Base-by-base conservation (phyloP, 2,888 invertebrate species). In the Nomada fabriciana region DNA sequence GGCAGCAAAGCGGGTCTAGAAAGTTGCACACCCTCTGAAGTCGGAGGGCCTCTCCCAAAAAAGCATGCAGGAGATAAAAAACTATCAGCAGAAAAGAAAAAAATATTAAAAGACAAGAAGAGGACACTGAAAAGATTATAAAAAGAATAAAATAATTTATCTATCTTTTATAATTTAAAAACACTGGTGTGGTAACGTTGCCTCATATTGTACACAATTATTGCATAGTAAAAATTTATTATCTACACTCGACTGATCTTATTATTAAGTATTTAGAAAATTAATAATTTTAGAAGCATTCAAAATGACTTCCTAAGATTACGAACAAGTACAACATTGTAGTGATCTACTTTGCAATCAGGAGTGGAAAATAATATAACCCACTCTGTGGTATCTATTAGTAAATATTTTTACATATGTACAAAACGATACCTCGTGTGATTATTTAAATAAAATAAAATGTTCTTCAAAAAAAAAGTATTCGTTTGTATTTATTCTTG, bases 121-220 rank as follows among this genome's bases (percentile, higher is more conserved):
- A 96, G 97, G 94, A 97, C 97, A 87, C 95, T 98, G 75, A 98
- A 98, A 94, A 95, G 98, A 95, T 97, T 98, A 96, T 98, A 97
- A 97, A 94, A 77, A 79, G 71, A 83, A 82, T 52, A 64, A 68
- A 80, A 78, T 84, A 67, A 84, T 80, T 79, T 77, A 78, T 83
- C 74, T 86, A 80, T 88, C 82, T 89, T 88, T 88, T 89, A 88
- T 90, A 90, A 90, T 88, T 89, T 89, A 87, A 90, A 36, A 91
- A 89, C 86, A 88, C 86, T 90, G 90, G 89, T 91, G 90, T 91
- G 91, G 89, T 90, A 87, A 89, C 88, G 87, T 88, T 90, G 89
- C 91, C 91, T 88, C 87, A 81, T 89, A 89, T 91, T 90, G 89
- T 91, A 88, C 87, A 91, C 90, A 89, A 83, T 88, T 89, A 89